Percentiles rank a stretch among this genome's conserved stretches.
Evolutionary conservation across 2,113 vertebrate species (phyloP).

Genomic region (Sander lucioperca): DNA sequence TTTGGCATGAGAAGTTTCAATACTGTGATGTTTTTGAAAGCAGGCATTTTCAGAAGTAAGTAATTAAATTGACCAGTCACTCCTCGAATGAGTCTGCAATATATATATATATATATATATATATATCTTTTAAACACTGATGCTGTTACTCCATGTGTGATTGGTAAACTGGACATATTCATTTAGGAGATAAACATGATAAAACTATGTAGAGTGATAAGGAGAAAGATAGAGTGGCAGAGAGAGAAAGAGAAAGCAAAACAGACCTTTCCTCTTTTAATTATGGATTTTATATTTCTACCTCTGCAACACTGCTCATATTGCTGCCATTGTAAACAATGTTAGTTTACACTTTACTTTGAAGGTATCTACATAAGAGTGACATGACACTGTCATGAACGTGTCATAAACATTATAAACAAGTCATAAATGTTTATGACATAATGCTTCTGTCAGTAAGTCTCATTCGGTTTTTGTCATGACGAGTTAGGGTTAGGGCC

Average conservation of each 20-base stretch:
- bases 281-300: conserved; percentile 6
- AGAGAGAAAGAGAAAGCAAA: conserved; percentile 4
- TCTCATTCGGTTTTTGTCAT: no score
- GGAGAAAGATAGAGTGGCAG: neutral
- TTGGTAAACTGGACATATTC: neutral
- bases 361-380: no score
- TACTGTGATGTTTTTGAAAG: neutral
- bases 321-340: neutral
- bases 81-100: neutral
- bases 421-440: no score
- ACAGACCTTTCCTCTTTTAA: conserved; percentile 12
- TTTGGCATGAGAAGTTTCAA: neutral
- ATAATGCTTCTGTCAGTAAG: no score
- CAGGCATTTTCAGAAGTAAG: neutral
- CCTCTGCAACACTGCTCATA: neutral
- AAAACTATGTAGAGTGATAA: neutral
- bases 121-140: neutral
- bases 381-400: no score
- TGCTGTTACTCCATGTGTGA: neutral
- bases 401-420: no score
- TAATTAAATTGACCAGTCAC: neutral
- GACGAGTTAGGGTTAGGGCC: no score
- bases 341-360: no score
- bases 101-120: no score
- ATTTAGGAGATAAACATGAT: neutral